Evolutionary conservation across 2,113 vertebrate species (phyloP).

Genomic region (Hippocampus barbouri): DNA sequence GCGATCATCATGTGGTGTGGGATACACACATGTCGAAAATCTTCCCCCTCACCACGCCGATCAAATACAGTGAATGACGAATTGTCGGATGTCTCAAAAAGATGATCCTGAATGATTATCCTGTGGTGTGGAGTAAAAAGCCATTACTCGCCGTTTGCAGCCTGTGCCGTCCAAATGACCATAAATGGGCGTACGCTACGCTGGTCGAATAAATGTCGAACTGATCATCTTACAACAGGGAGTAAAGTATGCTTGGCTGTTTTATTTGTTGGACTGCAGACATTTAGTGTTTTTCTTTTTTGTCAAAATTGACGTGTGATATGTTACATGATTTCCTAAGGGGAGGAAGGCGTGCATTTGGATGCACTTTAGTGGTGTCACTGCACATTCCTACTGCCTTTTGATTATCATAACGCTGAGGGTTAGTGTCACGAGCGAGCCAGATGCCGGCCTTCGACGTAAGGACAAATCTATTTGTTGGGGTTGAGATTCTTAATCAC

Average conservation of each 20-base stretch:
- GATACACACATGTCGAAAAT: too few relatives aligned
- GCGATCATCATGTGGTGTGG: too few relatives aligned
- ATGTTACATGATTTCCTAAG: background rate
- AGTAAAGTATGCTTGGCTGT: background rate
- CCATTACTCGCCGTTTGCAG: background rate
- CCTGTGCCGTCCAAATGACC: background rate
- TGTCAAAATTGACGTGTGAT: background rate
- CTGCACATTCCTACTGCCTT: too few relatives aligned
- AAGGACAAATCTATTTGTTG: background rate
- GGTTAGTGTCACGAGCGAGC: too few relatives aligned
- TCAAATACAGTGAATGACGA: too few relatives aligned
- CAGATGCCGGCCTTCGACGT: too few relatives aligned
- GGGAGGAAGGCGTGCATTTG: too few relatives aligned
- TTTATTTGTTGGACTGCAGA: background rate
- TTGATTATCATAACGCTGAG: too few relatives aligned
- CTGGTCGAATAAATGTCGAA: too few relatives aligned
- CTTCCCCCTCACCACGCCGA: too few relatives aligned
- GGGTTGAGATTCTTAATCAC: background rate
- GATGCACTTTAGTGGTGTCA: too few relatives aligned
- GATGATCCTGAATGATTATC: background rate
- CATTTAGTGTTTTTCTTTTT: background rate
- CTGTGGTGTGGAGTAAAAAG: background rate
- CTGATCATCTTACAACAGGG: background rate
- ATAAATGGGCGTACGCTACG: background rate
- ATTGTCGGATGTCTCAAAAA: background rate